Base-by-base conservation (phyloP, 2,113 vertebrate genomes). In the Hippocampus guttulatus region DNA sequence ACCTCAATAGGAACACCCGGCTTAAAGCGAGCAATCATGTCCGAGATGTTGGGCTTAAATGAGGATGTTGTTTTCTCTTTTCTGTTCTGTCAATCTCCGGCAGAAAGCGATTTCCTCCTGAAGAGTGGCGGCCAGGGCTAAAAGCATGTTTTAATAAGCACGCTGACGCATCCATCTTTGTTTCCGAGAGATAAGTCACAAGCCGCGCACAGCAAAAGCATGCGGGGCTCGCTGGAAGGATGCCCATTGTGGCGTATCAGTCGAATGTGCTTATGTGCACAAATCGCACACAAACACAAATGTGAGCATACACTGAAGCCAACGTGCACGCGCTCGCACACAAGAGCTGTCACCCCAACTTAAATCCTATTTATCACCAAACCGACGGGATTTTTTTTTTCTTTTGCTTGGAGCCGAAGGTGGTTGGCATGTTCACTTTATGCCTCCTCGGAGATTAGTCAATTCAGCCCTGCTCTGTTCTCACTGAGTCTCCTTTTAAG, bases 341-440 rank as follows among this genome's bases (percentile, higher is more conserved):
- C 83, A 88, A 55, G 84, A 88, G 84, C 85, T 90, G 91, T 90
- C 89, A 90, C 88, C 88, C 84, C 43, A 85, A 85, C 89, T 92
- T 92, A 92, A 93, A 92, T 91, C 90, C 91, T 89, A 85, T 92
- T 90, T 90, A 91, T 89, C 86, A 84, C 77, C 90, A 88, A 88
- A 89, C 86, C 87, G 88, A 83, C 80, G 82, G 83, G 75, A 82
- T 87, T 83, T 80, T 81, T 84, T 85, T 78, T 40, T 33, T 86
- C 78, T 80, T 83, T 85, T 78, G 49, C 33, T 84, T 67, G 70
- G 84, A 86, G 88, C 88, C 80, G 86, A 91, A 92, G 92, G 90
- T 92, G 90, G 85, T 91, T 89, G 90, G 90, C 87, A 89, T 91
- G 90, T 91, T 90, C 89, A 87, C 88, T 91, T 91, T 90, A 90